Evolutionary conservation across 2,888 invertebrate genomes (phyloP), one percentile per base, ranked within the genome.

Genomic region (Ceraclea dissimilis): DNA sequence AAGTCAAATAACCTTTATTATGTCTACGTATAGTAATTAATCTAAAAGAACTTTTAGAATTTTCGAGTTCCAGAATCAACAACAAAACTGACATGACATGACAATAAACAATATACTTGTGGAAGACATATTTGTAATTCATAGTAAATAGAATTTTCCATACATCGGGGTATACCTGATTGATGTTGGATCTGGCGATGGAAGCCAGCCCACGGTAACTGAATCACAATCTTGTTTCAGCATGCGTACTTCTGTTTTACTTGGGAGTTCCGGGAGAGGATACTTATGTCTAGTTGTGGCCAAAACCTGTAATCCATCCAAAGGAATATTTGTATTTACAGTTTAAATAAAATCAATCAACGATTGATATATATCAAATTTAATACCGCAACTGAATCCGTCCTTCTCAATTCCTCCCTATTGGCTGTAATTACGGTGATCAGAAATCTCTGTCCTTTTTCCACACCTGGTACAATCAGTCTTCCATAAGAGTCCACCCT

Each of bases 151-250:
- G n/a, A n/a, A n/a, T n/a, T n/a, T n/a, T n/a, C n/a, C n/a, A n/a
- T n/a, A n/a, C n/a, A n/a, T n/a, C n/a, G n/a, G n/a, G n/a, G n/a
- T n/a, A 26, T 64, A 72, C 73, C 70, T 68, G 56, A 71, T 63
- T 54, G 70, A 67, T 20, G 73, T 68, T 20, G 69, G 67, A 60
- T 76, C 79, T 1, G 77, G 75, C 1, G 79, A 73, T 2, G 79
- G 73, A 57, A 78, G 68, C 83, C 83, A 83, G 20, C 80, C 79
- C 16, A 83, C 72, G 16, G 76, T 79, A 2, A 76, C 73, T n/a
- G 78, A 73, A 51, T 76, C 71, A 64, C 83, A 83, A 17, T 67
- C 69, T 56, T 73, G 64, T 47, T 70, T 67, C 57, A 78, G 78
- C 64, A 81, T 79, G 55, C 75, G 70, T 1, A 82, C 72, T 13